These are phyloP conservation scores for Amorpha juglandis DNA, from an alignment of 2,888 invertebrate genomes.

Conservation along the genomic window DNA sequence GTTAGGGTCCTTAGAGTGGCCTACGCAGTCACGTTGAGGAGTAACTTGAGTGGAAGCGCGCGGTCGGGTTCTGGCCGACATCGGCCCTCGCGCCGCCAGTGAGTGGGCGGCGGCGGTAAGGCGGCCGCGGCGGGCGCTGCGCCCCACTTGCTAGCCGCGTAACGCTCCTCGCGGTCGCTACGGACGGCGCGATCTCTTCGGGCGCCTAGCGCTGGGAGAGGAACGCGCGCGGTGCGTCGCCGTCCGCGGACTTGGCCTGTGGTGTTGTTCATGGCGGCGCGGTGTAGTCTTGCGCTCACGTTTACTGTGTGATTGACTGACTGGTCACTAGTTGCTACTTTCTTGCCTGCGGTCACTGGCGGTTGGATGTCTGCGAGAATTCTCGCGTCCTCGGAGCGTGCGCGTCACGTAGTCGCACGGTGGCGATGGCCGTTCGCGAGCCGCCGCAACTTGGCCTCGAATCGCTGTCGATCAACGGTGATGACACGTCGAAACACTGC, in stretches of 20 bases:
- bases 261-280: slow-evolving; percentile 59
- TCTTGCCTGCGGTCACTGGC: slow-evolving; percentile 22
- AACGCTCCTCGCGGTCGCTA: slow-evolving; percentile 63
- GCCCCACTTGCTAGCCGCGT: slow-evolving; percentile 92
- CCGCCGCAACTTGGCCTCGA: slow-evolving; percentile 61
- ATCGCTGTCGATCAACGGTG: slow-evolving; percentile 76
- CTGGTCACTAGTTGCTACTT: slow-evolving; percentile 47
- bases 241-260: slow-evolving; percentile 56
- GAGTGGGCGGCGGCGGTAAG: slow-evolving; percentile 91
- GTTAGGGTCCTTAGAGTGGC: slow-evolving; percentile 61
- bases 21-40: slow-evolving; percentile 85
- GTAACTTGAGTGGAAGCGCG: slow-evolving; percentile 86
- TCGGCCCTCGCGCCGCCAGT: slow-evolving; percentile 86
- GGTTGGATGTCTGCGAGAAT: slow-evolving; percentile 23
- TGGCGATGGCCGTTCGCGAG: slow-evolving; percentile 25
- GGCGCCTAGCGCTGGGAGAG: slow-evolving; percentile 48
- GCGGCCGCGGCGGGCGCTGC: slow-evolving; percentile 91
- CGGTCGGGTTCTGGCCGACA: slow-evolving; percentile 80
- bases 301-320: slow-evolving; percentile 44
- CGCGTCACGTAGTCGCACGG: slow-evolving; percentile 20
- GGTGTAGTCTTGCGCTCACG: slow-evolving; percentile 39
- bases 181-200: slow-evolving; percentile 40
- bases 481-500: slow-evolving; percentile 82
- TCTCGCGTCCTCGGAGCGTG: slow-evolving; percentile 25
- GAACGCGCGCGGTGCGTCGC: slow-evolving; percentile 56